These are phyloP conservation scores for Prunella fulvescens DNA, from an alignment of 2,113 vertebrate species.

Conservation along the genomic window DNA sequence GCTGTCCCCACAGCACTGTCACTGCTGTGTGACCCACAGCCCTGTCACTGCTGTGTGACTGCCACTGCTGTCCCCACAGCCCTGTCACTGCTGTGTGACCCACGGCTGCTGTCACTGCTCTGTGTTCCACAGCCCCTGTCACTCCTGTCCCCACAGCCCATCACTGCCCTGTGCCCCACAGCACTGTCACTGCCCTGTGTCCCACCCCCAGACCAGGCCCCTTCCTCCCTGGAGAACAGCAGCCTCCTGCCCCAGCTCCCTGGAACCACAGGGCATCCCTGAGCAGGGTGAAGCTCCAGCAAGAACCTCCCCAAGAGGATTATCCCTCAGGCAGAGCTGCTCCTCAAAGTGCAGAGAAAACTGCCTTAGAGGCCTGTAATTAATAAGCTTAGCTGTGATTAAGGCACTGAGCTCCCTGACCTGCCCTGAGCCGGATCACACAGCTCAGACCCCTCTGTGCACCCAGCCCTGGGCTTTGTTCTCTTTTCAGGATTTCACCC, in stretches of 20 bases:
- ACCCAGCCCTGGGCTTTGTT: neutral
- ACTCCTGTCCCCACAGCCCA: no score
- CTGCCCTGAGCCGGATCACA: neutral
- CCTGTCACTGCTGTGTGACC: neutral
- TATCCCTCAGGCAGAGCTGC: neutral
- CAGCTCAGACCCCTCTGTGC: neutral
- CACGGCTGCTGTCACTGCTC: neutral
- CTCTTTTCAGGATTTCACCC: neutral
- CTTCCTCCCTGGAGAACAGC: neutral
- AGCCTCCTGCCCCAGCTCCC: neutral
- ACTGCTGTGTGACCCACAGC: neutral
- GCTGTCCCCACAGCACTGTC: neutral
- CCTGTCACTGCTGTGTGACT: no score
- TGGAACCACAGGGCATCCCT: neutral
- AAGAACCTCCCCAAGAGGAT: neutral
- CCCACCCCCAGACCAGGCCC: neutral
- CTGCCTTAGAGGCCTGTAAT: neutral
- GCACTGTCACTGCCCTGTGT: neutral
- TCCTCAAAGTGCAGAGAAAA: neutral
- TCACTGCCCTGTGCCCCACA: no score
- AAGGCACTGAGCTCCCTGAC: neutral
- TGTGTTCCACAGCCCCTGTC: no score
- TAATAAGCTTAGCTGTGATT: constrained; percentile 33
- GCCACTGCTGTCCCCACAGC: no score
- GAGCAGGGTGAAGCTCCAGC: neutral